Conservation (phyloP, 2,113 vertebrate genomes). For the Chionodraco myersi region DNA sequence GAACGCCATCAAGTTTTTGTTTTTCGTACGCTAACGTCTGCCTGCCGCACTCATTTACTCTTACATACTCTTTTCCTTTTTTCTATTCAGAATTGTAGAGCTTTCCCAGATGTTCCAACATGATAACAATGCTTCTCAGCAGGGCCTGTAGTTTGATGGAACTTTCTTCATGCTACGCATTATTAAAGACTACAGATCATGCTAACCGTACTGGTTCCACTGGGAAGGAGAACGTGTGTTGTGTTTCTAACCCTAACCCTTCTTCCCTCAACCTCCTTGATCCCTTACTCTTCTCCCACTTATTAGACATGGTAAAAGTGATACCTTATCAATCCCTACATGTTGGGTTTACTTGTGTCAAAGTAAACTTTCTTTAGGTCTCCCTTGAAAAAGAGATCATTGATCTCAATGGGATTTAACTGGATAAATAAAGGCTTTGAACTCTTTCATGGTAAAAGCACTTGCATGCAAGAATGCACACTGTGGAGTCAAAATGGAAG, state of each 20-base stretch:
- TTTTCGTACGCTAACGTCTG: neutral
- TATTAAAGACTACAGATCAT: constrained; percentile 3
- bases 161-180: neutral
- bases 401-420: no score
- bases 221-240: neutral
- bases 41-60: neutral
- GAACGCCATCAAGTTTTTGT: neutral
- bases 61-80: neutral
- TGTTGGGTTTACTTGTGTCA: constrained; percentile 16
- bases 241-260: neutral
- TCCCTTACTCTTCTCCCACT: no score
- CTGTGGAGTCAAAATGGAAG: constrained; percentile 10
- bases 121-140: neutral
- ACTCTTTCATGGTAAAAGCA: constrained; percentile 5
- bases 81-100: neutral
- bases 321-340: constrained; percentile 2
- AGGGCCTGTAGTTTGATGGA: neutral
- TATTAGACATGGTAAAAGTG: constrained; percentile 15
- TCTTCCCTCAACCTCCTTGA: neutral
- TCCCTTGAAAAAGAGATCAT: no score
- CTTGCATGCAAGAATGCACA: constrained; percentile 16
- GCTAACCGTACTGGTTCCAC: neutral
- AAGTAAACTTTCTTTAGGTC: neutral
- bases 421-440: no score
- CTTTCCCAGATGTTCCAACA: neutral